Percentiles rank a stretch among this genome's conserved stretches.
Conservation (phyloP, 2,797 vertebrate species). For the Anabacerthia variegaticeps region DNA sequence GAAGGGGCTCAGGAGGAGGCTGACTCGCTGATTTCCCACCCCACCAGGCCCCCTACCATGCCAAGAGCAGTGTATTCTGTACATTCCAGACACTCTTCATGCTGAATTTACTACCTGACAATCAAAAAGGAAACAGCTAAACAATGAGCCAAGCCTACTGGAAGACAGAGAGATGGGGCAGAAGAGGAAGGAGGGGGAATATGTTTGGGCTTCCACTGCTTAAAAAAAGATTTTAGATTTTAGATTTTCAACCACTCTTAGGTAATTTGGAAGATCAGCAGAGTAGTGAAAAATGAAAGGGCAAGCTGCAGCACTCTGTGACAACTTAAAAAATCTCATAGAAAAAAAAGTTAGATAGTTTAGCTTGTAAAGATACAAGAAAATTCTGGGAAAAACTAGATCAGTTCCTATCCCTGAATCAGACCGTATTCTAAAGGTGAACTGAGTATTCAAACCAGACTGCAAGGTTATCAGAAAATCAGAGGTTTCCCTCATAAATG, state of each 20-base stretch:
- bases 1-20: background rate
- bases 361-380: background rate
- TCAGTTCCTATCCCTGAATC: background rate
- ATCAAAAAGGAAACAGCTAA: background rate
- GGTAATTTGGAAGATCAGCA: background rate
- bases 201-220: background rate
- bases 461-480: background rate
- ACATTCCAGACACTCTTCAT: background rate
- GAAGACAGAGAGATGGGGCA: background rate
- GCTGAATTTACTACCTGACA: conserved; percentile 28
- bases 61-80: background rate
- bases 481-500: background rate
- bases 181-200: background rate
- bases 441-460: background rate
- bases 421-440: background rate
- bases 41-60: background rate
- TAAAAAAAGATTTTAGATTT: background rate
- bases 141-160: background rate
- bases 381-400: background rate
- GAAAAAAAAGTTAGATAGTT: background rate
- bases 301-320: background rate
- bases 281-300: background rate
- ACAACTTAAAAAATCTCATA: background rate
- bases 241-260: background rate
- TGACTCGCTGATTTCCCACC: background rate